Conservation (phyloP, 1,140 invertebrate genomes). For the Eriocheir sinensis region DNA sequence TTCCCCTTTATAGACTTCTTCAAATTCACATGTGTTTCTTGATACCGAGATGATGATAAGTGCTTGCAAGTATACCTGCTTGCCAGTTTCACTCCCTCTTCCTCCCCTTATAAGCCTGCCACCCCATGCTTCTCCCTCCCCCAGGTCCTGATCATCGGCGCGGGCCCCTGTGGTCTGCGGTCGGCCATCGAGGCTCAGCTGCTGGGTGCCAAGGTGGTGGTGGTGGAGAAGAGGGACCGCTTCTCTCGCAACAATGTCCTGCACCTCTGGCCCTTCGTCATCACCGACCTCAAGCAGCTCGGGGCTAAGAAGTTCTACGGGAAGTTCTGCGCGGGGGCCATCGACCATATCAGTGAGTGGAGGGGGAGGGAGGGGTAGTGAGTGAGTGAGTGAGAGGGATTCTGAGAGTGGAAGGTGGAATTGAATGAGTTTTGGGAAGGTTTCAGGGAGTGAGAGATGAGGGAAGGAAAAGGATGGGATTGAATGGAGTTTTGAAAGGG, state of each 20-base stretch:
- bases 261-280: conserved; percentile 99
- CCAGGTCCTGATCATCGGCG: conserved; percentile 94
- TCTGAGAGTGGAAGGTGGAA: background rate
- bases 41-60: too few relatives aligned
- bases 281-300: conserved; percentile 95
- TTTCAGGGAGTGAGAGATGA: background rate
- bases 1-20: too few relatives aligned
- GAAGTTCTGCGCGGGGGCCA: conserved; percentile 99
- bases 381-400: background rate
- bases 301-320: conserved; percentile 99
- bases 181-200: conserved; percentile 98
- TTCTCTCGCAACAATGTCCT: conserved; percentile 98
- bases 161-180: conserved; percentile 96
- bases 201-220: conserved; percentile 96
- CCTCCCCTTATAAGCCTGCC: too few relatives aligned
- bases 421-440: background rate
- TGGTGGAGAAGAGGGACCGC: conserved; percentile 95
- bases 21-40: too few relatives aligned
- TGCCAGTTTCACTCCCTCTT: too few relatives aligned
- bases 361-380: background rate
- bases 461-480: background rate
- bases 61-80: too few relatives aligned
- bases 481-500: too few relatives aligned
- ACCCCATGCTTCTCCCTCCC: too few relatives aligned
- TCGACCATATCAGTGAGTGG: conserved; percentile 96